phyloP scores from a whole-genome alignment of 1,140 invertebrate species.

The Anoplophora glabripennis region DNA sequence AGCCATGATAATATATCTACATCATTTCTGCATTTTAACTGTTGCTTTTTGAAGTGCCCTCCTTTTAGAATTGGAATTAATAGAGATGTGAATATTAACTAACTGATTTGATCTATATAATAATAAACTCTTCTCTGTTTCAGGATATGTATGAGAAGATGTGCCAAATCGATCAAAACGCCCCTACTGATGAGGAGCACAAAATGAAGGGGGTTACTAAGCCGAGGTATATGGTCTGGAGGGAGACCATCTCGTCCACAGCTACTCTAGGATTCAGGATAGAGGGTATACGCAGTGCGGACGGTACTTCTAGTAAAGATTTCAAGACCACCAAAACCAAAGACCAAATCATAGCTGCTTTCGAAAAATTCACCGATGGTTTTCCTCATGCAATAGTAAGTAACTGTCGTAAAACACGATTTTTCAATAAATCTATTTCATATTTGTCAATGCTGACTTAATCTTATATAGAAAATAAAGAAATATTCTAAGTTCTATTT shows the following conservation, averaged over 20 bases:
- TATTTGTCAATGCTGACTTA: too few species aligned
- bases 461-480: too few species aligned
- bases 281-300: constrained; percentile 88
- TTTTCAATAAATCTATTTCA: too few species aligned
- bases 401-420: constrained; percentile 34
- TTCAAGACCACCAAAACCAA: constrained; percentile 92
- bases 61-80: too few species aligned
- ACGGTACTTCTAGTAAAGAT: constrained; percentile 88
- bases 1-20: too few species aligned
- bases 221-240: constrained; percentile 95
- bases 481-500: background rate
- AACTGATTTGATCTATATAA: background rate
- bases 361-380: constrained; percentile 78
- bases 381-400: constrained; percentile 76
- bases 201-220: constrained; percentile 88
- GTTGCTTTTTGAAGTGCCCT: too few species aligned
- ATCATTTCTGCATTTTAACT: too few species aligned
- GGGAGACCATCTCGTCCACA: constrained; percentile 96
- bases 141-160: constrained; percentile 98
- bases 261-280: constrained; percentile 93
- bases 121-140: constrained; percentile 33
- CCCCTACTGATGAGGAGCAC: constrained; percentile 89
- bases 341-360: constrained; percentile 76
- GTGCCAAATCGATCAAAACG: constrained; percentile 88
- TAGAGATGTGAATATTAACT: too few species aligned